A percentile compares a stretch with the other conserved stretches of the same genome.
Evolutionary conservation across 1,140 invertebrate species (phyloP).

Genomic region (Heterodera schachtii): DNA sequence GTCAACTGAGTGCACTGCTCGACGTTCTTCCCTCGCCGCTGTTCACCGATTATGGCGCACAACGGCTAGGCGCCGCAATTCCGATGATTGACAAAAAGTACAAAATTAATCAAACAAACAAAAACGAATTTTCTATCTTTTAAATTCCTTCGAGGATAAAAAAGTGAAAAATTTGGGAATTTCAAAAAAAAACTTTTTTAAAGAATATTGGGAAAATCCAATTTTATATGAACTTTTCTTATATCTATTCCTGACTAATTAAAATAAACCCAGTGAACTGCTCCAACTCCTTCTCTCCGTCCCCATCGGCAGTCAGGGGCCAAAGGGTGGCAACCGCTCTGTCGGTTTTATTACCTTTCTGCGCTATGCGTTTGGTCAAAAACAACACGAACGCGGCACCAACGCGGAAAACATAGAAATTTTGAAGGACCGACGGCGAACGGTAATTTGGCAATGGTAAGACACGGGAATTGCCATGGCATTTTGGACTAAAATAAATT

Average conservation of each 20-base stretch:
- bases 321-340: background rate
- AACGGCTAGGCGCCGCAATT: slow-evolving; percentile 8
- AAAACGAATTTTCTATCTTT: too few species aligned
- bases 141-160: too few species aligned
- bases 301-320: background rate
- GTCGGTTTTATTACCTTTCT: background rate
- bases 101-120: too few species aligned
- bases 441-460: background rate
- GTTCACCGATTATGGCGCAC: slow-evolving; percentile 27
- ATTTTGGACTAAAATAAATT: too few species aligned
- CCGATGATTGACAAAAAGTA: slow-evolving; percentile 3
- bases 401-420: background rate
- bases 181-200: too few species aligned
- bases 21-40: slow-evolving; percentile 10
- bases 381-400: background rate
- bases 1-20: slow-evolving; percentile 23
- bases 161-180: too few species aligned
- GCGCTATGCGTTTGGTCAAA: background rate
- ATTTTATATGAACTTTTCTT: too few species aligned
- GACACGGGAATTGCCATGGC: background rate
- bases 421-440: background rate
- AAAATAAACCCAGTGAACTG: background rate
- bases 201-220: too few species aligned
- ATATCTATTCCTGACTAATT: too few species aligned
- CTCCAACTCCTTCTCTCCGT: background rate